Evolutionary conservation across 2,888 invertebrate genomes (phyloP).

Genomic region (Pandemis heparana): DNA sequence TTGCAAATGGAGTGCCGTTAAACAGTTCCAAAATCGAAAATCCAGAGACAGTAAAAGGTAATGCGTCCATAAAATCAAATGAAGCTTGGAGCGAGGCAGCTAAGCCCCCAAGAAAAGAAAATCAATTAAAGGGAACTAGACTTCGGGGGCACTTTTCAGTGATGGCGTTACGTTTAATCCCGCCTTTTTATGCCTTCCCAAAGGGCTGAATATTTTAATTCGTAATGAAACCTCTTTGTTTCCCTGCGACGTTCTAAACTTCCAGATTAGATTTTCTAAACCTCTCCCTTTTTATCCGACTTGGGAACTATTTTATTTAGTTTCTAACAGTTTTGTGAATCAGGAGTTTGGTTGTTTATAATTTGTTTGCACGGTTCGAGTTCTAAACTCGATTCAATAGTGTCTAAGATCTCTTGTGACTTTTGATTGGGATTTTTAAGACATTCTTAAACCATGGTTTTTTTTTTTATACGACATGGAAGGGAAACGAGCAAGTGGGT

Average conservation of each 20-base stretch:
- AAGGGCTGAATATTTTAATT: slow-evolving; percentile 42
- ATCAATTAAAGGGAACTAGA: slow-evolving; percentile 51
- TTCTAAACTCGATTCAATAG: neutral
- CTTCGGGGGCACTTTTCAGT: slow-evolving; percentile 45
- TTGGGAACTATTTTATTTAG: slow-evolving; percentile 14
- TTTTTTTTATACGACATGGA: too few relatives aligned
- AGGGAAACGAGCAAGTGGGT: too few relatives aligned
- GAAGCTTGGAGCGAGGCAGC: slow-evolving; percentile 20
- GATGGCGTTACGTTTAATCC: slow-evolving; percentile 41
- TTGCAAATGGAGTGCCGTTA: slow-evolving; percentile 32
- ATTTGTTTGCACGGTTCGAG: neutral
- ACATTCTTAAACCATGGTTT: too few relatives aligned
- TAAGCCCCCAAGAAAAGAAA: slow-evolving; percentile 44
- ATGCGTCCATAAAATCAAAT: slow-evolving; percentile 44
- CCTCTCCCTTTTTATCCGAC: slow-evolving; percentile 21
- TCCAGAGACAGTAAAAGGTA: slow-evolving; percentile 41
- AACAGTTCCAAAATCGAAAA: slow-evolving; percentile 37
- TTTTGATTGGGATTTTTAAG: neutral
- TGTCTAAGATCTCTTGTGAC: neutral
- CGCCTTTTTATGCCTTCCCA: slow-evolving; percentile 38
- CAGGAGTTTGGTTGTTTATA: neutral
- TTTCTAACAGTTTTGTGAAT: neutral
- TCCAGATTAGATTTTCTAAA: slow-evolving; percentile 28
- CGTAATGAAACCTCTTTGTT: slow-evolving; percentile 41
- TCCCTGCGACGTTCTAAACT: slow-evolving; percentile 22